These are phyloP conservation scores for Papilio polyxenes DNA, from an alignment of 1,140 invertebrate genomes.

Conservation along the genomic window DNA sequence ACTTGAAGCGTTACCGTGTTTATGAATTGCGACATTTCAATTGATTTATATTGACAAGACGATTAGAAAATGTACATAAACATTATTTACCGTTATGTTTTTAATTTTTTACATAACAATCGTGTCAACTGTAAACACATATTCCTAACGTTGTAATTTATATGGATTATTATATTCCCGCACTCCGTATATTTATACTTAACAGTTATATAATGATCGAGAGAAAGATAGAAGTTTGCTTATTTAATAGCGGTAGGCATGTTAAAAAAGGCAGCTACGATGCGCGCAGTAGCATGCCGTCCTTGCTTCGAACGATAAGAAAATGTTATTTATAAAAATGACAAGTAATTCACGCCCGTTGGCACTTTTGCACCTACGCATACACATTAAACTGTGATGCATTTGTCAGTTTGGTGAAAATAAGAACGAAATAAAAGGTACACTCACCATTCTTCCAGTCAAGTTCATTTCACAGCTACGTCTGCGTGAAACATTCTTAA, in stretches of 20 bases:
- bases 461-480: neutral
- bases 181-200: neutral
- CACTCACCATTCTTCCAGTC: neutral
- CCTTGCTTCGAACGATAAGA: conserved; percentile 69
- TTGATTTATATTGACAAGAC: too few relatives aligned
- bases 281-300: conserved; percentile 58
- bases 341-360: conserved; percentile 40
- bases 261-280: conserved; percentile 47
- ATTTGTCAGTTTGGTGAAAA: conserved; percentile 29
- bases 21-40: too few relatives aligned
- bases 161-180: neutral
- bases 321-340: conserved; percentile 64
- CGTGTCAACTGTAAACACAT: neutral
- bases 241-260: conserved; percentile 27
- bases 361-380: conserved; percentile 37
- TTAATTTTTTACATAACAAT: neutral
- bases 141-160: neutral
- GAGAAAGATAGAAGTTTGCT: neutral
- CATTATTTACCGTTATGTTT: neutral
- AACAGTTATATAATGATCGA: conserved; percentile 6
- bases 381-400: conserved; percentile 33
- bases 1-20: too few relatives aligned
- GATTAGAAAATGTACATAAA: neutral
- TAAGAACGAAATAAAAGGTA: conserved; percentile 3
- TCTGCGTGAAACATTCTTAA: conserved; percentile 1